Percentiles rank a stretch among this genome's conserved stretches.
phyloP scores from a whole-genome alignment of 1,140 invertebrate species.

The Drosophila trapezifrons region DNA sequence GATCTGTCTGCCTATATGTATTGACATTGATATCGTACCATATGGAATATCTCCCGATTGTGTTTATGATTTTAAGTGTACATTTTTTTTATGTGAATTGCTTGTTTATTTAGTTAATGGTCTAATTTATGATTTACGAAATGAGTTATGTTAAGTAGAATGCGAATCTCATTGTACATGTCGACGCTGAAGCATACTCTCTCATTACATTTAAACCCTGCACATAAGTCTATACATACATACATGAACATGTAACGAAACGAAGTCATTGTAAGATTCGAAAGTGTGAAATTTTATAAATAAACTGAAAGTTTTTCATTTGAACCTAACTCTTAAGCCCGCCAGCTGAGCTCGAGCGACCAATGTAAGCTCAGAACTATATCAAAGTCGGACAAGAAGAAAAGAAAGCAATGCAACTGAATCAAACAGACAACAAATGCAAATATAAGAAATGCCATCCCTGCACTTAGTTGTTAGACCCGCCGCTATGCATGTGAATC shows the following conservation, averaged over 20 bases:
- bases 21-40: conserved; percentile 16
- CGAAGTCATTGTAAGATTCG: conserved; percentile 64
- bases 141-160: conserved; percentile 70
- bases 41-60: conserved; percentile 39
- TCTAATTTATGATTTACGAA: conserved; percentile 60
- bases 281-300: conserved; percentile 71
- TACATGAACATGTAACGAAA: conserved; percentile 57
- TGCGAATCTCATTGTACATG: conserved; percentile 72
- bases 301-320: conserved; percentile 74
- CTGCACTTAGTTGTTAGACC: conserved; percentile 69
- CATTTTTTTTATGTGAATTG: conserved; percentile 65
- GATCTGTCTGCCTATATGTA: conserved; percentile 8
- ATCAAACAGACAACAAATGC: conserved; percentile 7
- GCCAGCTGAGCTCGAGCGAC: conserved; percentile 37
- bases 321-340: conserved; percentile 60
- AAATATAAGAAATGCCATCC: conserved; percentile 47
- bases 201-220: conserved; percentile 37
- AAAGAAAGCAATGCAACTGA: conserved; percentile 4
- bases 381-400: conserved; percentile 45
- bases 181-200: conserved; percentile 52
- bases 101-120: conserved; percentile 64
- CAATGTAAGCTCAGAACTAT: conserved; percentile 56
- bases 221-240: conserved; percentile 25
- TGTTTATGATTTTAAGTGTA: conserved; percentile 75
- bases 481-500: conserved; percentile 66